Evolutionary conservation across 2,113 vertebrate species (phyloP).

Genomic region (Prunella fulvescens): DNA sequence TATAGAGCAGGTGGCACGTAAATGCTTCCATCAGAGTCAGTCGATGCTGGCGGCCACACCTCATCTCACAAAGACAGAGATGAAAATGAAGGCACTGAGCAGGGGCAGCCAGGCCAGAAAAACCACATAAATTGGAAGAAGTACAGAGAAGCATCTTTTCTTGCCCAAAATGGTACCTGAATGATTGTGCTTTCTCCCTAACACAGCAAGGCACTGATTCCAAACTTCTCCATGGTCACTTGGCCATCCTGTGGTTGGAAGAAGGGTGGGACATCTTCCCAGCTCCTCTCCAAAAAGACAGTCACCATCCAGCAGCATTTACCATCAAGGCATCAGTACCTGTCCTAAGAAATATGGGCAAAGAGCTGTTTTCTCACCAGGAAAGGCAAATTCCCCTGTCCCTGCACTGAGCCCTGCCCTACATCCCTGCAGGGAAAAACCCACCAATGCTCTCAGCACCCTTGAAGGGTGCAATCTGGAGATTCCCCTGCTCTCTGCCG

Average conservation of each 20-base stretch:
- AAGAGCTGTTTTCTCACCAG: background rate
- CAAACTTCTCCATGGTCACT: fast-evolving
- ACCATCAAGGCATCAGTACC: fast-evolving
- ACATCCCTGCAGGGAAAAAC: background rate
- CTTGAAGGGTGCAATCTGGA: background rate
- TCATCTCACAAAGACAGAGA: background rate
- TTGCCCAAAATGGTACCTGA: fast-evolving
- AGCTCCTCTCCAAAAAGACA: background rate
- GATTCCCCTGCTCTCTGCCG: background rate
- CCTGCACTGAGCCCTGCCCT: background rate
- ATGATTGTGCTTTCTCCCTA: background rate
- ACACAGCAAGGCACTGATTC: background rate
- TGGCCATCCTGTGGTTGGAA: background rate
- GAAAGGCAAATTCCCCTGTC: background rate
- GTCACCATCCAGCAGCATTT: background rate
- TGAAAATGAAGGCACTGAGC: background rate
- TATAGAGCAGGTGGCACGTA: background rate
- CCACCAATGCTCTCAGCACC: background rate
- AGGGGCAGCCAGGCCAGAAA: background rate
- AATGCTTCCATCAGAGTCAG: background rate
- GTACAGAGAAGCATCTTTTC: fast-evolving
- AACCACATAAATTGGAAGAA: fast-evolving
- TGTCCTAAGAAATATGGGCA: fast-evolving
- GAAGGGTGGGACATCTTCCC: background rate
- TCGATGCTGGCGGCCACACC: background rate